These are phyloP conservation scores for Catocala fraxini DNA, from an alignment of 2,888 invertebrate genomes.

Conservation along the genomic window DNA sequence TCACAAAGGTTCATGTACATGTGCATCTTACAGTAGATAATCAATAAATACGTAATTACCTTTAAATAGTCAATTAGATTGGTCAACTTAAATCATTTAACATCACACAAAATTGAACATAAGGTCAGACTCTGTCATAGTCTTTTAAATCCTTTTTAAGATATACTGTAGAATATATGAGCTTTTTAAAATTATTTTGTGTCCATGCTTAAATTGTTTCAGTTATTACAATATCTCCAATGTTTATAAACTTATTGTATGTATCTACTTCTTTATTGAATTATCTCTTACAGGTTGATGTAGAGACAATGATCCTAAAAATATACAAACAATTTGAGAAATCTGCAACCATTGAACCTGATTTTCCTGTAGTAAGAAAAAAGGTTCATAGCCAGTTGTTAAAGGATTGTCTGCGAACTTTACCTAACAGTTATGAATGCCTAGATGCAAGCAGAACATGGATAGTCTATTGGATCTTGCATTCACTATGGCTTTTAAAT, in stretches of 20 bases:
- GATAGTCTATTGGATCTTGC: conserved; percentile 99
- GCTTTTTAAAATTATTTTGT: too few relatives aligned
- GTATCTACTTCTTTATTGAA: not conserved
- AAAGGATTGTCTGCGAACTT: conserved; percentile 89
- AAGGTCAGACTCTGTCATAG: too few relatives aligned
- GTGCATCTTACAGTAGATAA: too few relatives aligned
- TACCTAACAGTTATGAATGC: conserved; percentile 92
- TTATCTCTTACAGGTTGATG: conserved; percentile 65
- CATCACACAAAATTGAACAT: too few relatives aligned
- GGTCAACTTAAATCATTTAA: too few relatives aligned
- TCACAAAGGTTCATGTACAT: too few relatives aligned
- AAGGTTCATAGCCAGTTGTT: conserved; percentile 90
- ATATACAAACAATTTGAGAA: conserved; percentile 78
- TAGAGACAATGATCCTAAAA: conserved; percentile 73
- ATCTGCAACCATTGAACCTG: conserved; percentile 79
- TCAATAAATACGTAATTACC: too few relatives aligned
- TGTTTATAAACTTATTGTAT: not conserved
- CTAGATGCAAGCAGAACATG: conserved; percentile 98
- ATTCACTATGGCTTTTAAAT: conserved; percentile 92
- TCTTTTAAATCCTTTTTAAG: too few relatives aligned
- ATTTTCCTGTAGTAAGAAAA: conserved; percentile 88
- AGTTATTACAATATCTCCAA: too few relatives aligned
- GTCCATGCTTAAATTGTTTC: too few relatives aligned
- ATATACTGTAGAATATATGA: too few relatives aligned
- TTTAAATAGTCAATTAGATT: too few relatives aligned